A percentile compares a stretch with the other conserved stretches of the same genome.
phyloP scores from a whole-genome alignment of 1,140 invertebrate species.

The Neuroterus valhalla region DNA sequence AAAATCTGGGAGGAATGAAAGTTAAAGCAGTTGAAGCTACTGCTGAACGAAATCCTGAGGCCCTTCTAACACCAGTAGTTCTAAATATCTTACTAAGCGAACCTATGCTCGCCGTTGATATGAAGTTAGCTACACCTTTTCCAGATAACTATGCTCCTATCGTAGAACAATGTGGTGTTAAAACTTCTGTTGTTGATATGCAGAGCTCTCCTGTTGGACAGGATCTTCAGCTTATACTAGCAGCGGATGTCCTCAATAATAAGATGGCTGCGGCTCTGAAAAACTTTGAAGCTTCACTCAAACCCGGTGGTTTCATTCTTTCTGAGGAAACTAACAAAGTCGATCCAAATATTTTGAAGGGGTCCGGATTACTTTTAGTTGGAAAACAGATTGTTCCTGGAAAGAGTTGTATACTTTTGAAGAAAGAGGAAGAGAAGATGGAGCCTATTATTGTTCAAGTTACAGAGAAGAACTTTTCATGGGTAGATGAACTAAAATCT shows the following conservation, averaged over 20 bases:
- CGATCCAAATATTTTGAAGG: slow-evolving; percentile 67
- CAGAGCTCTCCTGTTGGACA: slow-evolving; percentile 76
- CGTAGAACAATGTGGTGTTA: slow-evolving; percentile 77
- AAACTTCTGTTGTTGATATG: slow-evolving; percentile 77
- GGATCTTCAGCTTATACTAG: slow-evolving; percentile 81
- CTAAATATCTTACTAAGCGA: slow-evolving; percentile 80
- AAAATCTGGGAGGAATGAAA: slow-evolving; percentile 85
- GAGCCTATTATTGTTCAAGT: slow-evolving; percentile 77
- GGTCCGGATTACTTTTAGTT: slow-evolving; percentile 74
- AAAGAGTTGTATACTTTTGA: slow-evolving; percentile 78
- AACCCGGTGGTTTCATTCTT: slow-evolving; percentile 84
- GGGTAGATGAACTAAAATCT: slow-evolving; percentile 88
- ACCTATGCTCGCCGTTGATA: slow-evolving; percentile 78
- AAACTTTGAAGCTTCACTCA: slow-evolving; percentile 80
- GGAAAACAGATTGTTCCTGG: slow-evolving; percentile 77
- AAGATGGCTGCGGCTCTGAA: slow-evolving; percentile 67
- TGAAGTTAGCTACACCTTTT: slow-evolving; percentile 61
- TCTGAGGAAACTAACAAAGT: slow-evolving; percentile 82
- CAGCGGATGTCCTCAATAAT: slow-evolving; percentile 77
- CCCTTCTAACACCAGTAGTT: slow-evolving; percentile 77
- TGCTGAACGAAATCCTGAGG: slow-evolving; percentile 79
- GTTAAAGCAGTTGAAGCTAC: slow-evolving; percentile 87
- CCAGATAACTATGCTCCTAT: slow-evolving; percentile 71
- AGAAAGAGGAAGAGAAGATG: slow-evolving; percentile 68
- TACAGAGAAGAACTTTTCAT: slow-evolving; percentile 82